Base-by-base conservation (phyloP, 2,113 vertebrate species). In the Oncorhynchus mykiss region DNA sequence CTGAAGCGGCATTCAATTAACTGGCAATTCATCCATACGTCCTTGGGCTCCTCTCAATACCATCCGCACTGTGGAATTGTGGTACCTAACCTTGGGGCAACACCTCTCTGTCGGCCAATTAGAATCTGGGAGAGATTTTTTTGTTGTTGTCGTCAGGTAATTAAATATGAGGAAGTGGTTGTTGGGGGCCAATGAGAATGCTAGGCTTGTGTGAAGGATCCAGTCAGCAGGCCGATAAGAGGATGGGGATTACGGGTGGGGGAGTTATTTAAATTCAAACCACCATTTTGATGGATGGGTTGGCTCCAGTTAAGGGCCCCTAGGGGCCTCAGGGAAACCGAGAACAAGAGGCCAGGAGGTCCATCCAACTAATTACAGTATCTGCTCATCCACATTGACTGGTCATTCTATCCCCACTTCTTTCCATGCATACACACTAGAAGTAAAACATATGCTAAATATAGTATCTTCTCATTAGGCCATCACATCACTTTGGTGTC, bases 1-100 rank as follows among this genome's bases (percentile, higher is more conserved):
- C 45, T 73, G 67, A 85, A 86, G 73, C 60, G 88, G 78, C 91
- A 90, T 88, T 91, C 87, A 89, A 91, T 93, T 89, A 93, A 80
- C 87, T 70, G 73, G 71, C 73, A 78, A 71, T 83, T 90, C 87
- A 71, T 66, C 74, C 67, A 60, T 73, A 74, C 22, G 27, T 69
- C 69, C 69, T 20, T n/a, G 51, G 25, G 70, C 78, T 59, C 80
- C 29, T 1, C 7, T 27, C 0, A 2, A 11, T 27, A 80, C 69
- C 75, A 82, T 70, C 74, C 72, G 57, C 25, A 31, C 24, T 31
- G 18, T 69, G 45, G 57, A 45, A 22, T 1, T 54, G 1, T 31
- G 51, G 12, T 60, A 69, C 57, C 18, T 20, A 45, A 51, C 39
- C 39, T 45, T 45, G 59, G 64, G 22, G 9, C 48, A 34, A 65